Base-by-base conservation (phyloP, 1,140 invertebrate species). In the Arion vulgaris region DNA sequence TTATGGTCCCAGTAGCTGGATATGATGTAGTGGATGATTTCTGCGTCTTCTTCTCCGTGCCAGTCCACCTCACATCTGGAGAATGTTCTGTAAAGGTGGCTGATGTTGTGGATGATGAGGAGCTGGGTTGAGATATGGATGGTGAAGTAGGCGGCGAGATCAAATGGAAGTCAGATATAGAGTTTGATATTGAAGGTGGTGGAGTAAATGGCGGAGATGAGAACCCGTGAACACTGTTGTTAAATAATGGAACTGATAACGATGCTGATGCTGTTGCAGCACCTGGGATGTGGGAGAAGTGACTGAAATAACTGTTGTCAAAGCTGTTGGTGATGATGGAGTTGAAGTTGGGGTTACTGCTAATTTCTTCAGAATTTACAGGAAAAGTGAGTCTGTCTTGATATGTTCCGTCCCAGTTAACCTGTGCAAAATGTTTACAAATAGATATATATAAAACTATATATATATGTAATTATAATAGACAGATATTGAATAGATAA, bases 391-490 rank as follows among this genome's bases (percentile, higher is more conserved):
- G 49, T 13, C 49, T 77, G 51, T 77, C 75, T 77, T 77, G 75
- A 36, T 77, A 77, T 1, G 75, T 77, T 13, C 75, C 75, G 51
- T 77, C 75, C 75, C 75, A 77, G 75, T 77, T 77, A 7, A 77
- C 75, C 75, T 77, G 75, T 4, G n/a, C n/a, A n/a, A n/a, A n/a
- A 36, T n/a, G n/a, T n/a, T n/a, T n/a, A n/a, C n/a, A n/a, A n/a
- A n/a, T n/a, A n/a, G n/a, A n/a, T n/a, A n/a, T n/a, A n/a, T n/a
- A n/a, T n/a, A n/a, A n/a, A n/a, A n/a, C n/a, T n/a, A n/a, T n/a
- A n/a, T n/a, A n/a, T n/a, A n/a, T n/a, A n/a, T n/a, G n/a, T n/a
- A n/a, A n/a, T n/a, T n/a, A n/a, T n/a, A n/a, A n/a, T n/a, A n/a
- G n/a, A n/a, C n/a, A n/a, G n/a, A n/a, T n/a, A n/a, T n/a, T n/a